Evolutionary conservation across 1,140 invertebrate genomes (phyloP).

Genomic region (Zelostemma sp.): DNA sequence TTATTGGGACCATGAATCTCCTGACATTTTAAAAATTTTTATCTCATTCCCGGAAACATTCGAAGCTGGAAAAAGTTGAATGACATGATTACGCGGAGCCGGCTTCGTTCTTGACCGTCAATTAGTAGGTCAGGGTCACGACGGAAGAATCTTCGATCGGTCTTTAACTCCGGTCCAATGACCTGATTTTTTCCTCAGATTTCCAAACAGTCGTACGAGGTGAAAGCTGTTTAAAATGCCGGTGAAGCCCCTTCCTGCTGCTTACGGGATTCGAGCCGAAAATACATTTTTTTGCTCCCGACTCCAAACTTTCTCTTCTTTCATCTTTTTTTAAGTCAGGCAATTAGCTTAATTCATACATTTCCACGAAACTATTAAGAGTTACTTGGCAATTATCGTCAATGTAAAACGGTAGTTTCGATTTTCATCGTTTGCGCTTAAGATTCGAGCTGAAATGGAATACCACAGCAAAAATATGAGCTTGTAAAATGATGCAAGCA

Average conservation of each 20-base stretch:
- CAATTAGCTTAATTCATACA: no score
- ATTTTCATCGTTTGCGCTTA: neutral
- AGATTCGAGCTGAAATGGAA: neutral
- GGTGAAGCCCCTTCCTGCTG: neutral
- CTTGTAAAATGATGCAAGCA: neutral
- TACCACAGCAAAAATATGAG: neutral
- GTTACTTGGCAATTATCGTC: no score
- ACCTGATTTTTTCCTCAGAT: conserved; percentile 45
- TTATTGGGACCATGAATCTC: no score
- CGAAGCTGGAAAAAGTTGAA: conserved; percentile 8
- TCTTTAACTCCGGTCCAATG: conserved; percentile 50
- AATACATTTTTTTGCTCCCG: neutral
- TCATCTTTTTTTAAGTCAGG: no score
- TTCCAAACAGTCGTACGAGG: conserved; percentile 21
- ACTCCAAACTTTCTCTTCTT: neutral
- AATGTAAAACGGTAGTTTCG: neutral
- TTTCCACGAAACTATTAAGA: no score
- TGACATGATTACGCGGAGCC: conserved; percentile 23
- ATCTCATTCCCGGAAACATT: neutral
- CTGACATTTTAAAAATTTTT: no score
- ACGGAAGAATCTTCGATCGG: conserved; percentile 34
- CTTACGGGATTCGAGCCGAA: neutral
- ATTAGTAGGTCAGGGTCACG: conserved; percentile 55
- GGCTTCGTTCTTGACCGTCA: conserved; percentile 23
- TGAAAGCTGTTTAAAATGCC: conserved; percentile 44